A percentile compares a stretch with the other conserved stretches of the same genome.
These are phyloP conservation scores for Lutjanus argentimaculatus DNA, from an alignment of 2,797 vertebrate species.

Conservation along the genomic window DNA sequence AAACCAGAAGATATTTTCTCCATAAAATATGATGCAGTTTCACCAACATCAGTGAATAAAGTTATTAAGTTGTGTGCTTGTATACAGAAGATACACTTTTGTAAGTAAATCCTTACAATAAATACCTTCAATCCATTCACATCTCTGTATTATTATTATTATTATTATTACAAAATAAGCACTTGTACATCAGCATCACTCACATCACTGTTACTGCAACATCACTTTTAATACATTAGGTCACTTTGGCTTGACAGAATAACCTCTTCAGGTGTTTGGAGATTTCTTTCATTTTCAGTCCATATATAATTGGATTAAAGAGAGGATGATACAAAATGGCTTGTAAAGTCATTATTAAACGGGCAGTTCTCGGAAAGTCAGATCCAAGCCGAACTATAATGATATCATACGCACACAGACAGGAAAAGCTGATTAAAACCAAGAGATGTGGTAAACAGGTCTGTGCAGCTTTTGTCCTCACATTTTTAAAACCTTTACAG, in stretches of 20 bases:
- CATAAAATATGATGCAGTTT: too few relatives aligned
- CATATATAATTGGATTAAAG: slow-evolving; percentile 50
- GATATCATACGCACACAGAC: too few relatives aligned
- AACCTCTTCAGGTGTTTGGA: slow-evolving; percentile 13
- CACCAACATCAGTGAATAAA: too few relatives aligned
- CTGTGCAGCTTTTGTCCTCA: too few relatives aligned
- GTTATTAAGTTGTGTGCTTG: too few relatives aligned
- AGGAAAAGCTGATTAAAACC: too few relatives aligned
- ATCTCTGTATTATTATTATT: background rate
- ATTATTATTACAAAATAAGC: background rate
- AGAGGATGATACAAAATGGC: slow-evolving; percentile 25
- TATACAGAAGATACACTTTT: too few relatives aligned
- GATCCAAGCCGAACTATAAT: too few relatives aligned
- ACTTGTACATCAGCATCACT: background rate
- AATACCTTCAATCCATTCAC: background rate
- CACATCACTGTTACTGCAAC: background rate
- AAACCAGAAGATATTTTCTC: too few relatives aligned
- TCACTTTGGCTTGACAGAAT: background rate
- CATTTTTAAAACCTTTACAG: too few relatives aligned
- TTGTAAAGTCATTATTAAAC: slow-evolving; percentile 11
- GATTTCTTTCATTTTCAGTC: slow-evolving; percentile 50
- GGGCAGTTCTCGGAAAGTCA: too few relatives aligned
- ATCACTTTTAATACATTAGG: background rate
- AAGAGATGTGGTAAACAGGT: too few relatives aligned
- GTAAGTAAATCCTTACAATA: background rate